Base-by-base conservation (phyloP, 2,888 invertebrate species). In the Lasioglossum oenotherae region DNA sequence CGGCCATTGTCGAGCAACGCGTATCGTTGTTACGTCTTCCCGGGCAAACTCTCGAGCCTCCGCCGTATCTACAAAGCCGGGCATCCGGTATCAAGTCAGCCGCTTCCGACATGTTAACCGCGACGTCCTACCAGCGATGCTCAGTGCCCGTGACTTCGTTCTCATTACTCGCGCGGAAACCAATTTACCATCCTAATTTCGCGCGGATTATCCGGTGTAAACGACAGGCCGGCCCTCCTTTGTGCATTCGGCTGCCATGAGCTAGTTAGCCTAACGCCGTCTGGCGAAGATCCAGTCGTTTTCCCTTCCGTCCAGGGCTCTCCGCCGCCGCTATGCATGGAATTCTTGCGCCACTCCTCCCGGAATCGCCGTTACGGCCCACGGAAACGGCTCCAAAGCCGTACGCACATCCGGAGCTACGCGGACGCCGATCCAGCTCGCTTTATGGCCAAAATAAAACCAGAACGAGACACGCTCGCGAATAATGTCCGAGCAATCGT, bases 251-350 rank as follows among this genome's bases (percentile, higher is more conserved):
- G 73, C 80, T 86, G 90, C 89, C 89, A 80, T 88, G 91, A 92
- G 92, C 92, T 93, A 93, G 93, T 93, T 94, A 93, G 92, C 92
- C 92, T 93, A 94, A 93, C 93, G 91, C 91, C 81, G 82, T 85
- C 93, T 94, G 93, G 93, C 93, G 80, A 76, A 81, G 81, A 89
- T 93, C 94, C 93, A 93, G 90, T 74, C 83, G 78, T 81, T 81
- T 75, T 64, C 71, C n/a, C 72, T 19, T 67, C 27, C 8, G 6
- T 71, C 31, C 38, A 19, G 19, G 46, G 3, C 19, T 38, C 2
- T 8, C 4, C 4, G 31, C 5, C 44, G 2, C 19, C 46, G 74
- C 23, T 82, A 77, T 82, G 79, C 77, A 82, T 46, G 80, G 67
- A 80, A 87, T 87, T 80, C 87, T 87, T 78, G 86, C 82, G 31